A percentile compares a stretch with the other conserved stretches of the same genome.
phyloP scores from a whole-genome alignment of 2,888 invertebrate species.

The Escarpia spicata region DNA sequence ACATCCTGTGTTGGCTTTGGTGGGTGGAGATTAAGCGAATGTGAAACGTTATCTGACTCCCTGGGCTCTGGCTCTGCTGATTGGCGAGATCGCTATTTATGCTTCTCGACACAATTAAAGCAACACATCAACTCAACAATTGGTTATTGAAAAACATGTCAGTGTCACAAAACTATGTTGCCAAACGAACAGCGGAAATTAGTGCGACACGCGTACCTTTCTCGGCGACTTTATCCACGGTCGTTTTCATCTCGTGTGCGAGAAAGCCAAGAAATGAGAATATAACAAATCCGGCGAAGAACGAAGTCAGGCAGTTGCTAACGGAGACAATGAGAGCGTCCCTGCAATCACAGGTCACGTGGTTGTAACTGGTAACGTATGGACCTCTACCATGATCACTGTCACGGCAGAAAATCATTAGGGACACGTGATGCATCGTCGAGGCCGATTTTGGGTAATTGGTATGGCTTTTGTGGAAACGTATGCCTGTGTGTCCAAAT shows the following conservation, averaged over 20 bases:
- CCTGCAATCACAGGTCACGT: slow-evolving; percentile 43
- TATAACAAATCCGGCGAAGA: slow-evolving; percentile 64
- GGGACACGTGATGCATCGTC: not conserved
- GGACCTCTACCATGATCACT: too few species aligned
- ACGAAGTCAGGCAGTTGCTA: slow-evolving; percentile 60
- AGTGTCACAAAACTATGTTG: not conserved
- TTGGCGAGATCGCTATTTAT: not conserved
- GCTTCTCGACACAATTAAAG: not conserved
- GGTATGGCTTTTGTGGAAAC: not conserved
- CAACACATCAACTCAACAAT: not conserved
- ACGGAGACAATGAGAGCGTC: slow-evolving; percentile 58
- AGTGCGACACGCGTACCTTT: slow-evolving; percentile 45
- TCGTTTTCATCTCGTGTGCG: slow-evolving; percentile 48
- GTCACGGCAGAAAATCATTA: not conserved
- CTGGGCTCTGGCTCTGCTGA: too few species aligned
- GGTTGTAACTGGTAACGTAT: too few species aligned
- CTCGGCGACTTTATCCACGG: slow-evolving; percentile 55
- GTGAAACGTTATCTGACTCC: too few species aligned
- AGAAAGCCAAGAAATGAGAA: slow-evolving; percentile 62
- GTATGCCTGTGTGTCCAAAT: not conserved
- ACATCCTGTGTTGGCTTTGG: too few species aligned
- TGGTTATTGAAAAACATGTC: not conserved
- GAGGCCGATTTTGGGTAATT: not conserved
- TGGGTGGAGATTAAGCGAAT: too few species aligned
- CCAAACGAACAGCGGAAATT: not conserved